Evolutionary conservation across 2,797 vertebrate species (phyloP).

Genomic region (Epinephelus awoara): DNA sequence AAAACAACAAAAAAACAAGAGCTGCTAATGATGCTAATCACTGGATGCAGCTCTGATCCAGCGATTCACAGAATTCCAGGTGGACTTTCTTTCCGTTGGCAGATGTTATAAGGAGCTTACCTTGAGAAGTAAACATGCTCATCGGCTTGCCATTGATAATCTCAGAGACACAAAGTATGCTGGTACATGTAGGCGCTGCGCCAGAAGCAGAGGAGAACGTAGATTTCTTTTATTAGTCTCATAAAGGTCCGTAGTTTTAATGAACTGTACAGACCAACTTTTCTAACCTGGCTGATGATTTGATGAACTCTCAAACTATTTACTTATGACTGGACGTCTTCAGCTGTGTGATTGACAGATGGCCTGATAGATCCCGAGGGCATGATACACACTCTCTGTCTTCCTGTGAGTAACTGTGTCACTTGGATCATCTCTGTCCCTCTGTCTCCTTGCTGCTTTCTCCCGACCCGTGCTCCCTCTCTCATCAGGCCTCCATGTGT

Average conservation of each 20-base stretch:
- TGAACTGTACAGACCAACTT: not conserved
- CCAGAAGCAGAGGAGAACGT: not conserved
- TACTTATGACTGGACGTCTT: not conserved
- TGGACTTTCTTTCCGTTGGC: conserved; percentile 7
- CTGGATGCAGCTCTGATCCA: not conserved
- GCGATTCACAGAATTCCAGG: conserved; percentile 1
- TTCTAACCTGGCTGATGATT: not conserved
- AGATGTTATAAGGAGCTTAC: conserved; percentile 52
- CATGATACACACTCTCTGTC: not conserved
- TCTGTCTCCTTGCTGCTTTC: conserved; percentile 2
- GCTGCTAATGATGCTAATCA: not conserved
- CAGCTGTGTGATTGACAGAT: conserved; percentile 27
- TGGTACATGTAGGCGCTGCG: conserved; percentile 20
- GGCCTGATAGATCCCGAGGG: conserved; percentile 21
- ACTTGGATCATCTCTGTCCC: conserved; percentile 32
- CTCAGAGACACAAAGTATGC: conserved; percentile 36
- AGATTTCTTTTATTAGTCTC: not conserved
- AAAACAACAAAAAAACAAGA: not conserved
- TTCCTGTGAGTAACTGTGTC: conserved; percentile 61
- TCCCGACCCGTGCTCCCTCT: not conserved
- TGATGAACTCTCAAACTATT: not conserved
- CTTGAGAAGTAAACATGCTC: conserved; percentile 35
- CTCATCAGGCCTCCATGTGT: conserved; percentile 66
- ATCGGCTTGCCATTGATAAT: conserved; percentile 39
- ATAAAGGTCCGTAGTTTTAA: not conserved